phyloP scores from a whole-genome alignment of 1,140 invertebrate species.

The Dufourea novaeangliae region DNA sequence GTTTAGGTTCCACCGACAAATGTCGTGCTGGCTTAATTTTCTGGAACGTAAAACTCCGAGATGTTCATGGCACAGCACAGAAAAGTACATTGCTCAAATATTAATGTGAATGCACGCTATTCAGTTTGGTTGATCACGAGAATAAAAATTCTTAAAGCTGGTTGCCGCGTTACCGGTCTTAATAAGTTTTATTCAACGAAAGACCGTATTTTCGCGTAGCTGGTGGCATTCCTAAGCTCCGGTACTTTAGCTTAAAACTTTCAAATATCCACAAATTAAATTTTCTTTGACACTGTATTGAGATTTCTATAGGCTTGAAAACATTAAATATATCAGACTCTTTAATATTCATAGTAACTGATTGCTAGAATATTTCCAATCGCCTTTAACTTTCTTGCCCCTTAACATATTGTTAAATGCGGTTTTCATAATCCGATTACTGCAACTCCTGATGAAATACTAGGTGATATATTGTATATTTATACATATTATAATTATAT shows the following conservation, averaged over 20 bases:
- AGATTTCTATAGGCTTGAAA: too few relatives aligned
- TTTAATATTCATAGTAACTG: too few relatives aligned
- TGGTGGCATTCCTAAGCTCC: not conserved
- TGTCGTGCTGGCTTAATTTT: not conserved
- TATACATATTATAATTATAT: too few relatives aligned
- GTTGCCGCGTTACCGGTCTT: not conserved
- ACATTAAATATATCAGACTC: too few relatives aligned
- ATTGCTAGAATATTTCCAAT: too few relatives aligned
- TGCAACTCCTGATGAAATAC: too few relatives aligned
- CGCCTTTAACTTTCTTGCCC: too few relatives aligned
- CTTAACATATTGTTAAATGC: too few relatives aligned
- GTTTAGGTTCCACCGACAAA: not conserved
- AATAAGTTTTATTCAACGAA: not conserved
- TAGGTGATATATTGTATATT: too few relatives aligned
- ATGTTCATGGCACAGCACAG: not conserved
- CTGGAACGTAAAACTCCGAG: not conserved
- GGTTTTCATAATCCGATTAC: too few relatives aligned
- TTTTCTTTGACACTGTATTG: not conserved
- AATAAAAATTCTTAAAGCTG: not conserved
- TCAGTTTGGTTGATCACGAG: not conserved
- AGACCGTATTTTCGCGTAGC: not conserved
- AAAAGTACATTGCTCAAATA: not conserved
- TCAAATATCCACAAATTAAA: too few relatives aligned
- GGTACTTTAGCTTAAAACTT: not conserved
- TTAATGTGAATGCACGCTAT: slow-evolving; percentile 4